Evolutionary conservation across 2,797 vertebrate species (phyloP).

Genomic region (Rhabdophis nuchalis): DNA sequence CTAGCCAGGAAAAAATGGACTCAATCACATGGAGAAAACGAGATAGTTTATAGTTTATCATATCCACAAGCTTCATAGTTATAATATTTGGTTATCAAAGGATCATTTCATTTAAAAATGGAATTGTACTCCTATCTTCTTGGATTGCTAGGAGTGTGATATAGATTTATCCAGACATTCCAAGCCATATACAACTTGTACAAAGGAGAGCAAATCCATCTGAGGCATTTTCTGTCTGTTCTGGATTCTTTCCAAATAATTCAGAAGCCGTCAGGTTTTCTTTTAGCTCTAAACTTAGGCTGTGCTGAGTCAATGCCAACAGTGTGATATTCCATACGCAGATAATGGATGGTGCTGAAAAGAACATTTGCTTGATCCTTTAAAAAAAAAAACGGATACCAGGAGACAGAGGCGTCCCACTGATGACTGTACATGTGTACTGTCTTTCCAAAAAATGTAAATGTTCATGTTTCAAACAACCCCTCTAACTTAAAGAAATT

Average conservation of each 20-base stretch:
- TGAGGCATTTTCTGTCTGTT: not conserved
- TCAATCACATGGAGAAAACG: not conserved
- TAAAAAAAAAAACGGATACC: not conserved
- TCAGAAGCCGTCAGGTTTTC: not conserved
- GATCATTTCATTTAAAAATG: not conserved
- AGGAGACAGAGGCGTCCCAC: not conserved
- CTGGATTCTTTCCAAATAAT: slow-evolving; percentile 16
- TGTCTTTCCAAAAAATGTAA: not conserved
- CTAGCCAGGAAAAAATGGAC: not conserved
- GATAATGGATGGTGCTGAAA: not conserved
- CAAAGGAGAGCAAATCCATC: not conserved
- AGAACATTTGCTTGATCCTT: not conserved
- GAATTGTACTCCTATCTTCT: not conserved
- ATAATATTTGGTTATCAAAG: not conserved
- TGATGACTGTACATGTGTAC: not conserved
- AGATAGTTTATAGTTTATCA: not conserved
- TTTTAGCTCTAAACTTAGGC: not conserved
- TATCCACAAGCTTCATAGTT: not conserved
- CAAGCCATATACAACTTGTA: not conserved
- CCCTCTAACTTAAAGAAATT: not conserved
- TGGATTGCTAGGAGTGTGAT: not conserved
- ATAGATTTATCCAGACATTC: not conserved
- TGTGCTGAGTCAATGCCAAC: not conserved
- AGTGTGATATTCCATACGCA: not conserved
- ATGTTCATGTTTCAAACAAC: not conserved